Percentiles rank a stretch among this genome's conserved stretches.
phyloP scores from a whole-genome alignment of 2,797 vertebrate genomes.

The Sebastes dallii region DNA sequence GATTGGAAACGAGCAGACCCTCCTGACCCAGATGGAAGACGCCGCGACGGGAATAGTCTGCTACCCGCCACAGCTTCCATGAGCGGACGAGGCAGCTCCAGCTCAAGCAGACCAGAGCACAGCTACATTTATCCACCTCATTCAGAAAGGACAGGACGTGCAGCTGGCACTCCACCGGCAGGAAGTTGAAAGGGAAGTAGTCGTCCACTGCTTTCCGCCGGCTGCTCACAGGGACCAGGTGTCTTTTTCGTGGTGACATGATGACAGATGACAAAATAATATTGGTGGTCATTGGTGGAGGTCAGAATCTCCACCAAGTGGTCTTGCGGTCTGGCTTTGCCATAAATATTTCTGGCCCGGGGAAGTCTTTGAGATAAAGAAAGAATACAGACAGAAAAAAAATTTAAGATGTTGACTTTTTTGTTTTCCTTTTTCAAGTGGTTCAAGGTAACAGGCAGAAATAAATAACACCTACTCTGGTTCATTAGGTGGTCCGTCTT shows the following conservation, averaged over 20 bases:
- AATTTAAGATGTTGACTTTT: not conserved
- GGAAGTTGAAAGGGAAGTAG: constrained; percentile 81
- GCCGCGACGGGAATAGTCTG: constrained; percentile 85
- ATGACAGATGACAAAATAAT: constrained; percentile 7
- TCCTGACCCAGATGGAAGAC: constrained; percentile 83
- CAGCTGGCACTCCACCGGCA: constrained; percentile 87
- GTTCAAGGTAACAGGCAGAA: not conserved
- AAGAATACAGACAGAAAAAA: not conserved
- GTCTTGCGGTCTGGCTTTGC: constrained; percentile 52
- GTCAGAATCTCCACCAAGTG: constrained; percentile 64
- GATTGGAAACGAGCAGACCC: constrained; percentile 83
- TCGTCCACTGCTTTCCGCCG: constrained; percentile 73
- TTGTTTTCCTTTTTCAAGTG: not conserved
- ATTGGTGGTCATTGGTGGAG: constrained; percentile 48
- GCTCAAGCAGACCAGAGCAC: constrained; percentile 82
- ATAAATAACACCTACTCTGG: not conserved
- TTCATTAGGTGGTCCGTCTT: not conserved
- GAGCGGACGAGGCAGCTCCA: constrained; percentile 87
- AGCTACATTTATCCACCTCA: constrained; percentile 86
- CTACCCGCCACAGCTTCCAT: constrained; percentile 86
- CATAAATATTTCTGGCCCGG: constrained; percentile 44
- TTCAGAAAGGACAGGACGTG: constrained; percentile 85
- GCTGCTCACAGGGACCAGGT: constrained; percentile 71
- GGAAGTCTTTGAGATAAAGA: not conserved
- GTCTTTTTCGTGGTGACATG: constrained; percentile 82